Evolutionary conservation across 2,797 vertebrate genomes (phyloP), one percentile per base, ranked within the genome.

Genomic region (Babyrousa celebensis): DNA sequence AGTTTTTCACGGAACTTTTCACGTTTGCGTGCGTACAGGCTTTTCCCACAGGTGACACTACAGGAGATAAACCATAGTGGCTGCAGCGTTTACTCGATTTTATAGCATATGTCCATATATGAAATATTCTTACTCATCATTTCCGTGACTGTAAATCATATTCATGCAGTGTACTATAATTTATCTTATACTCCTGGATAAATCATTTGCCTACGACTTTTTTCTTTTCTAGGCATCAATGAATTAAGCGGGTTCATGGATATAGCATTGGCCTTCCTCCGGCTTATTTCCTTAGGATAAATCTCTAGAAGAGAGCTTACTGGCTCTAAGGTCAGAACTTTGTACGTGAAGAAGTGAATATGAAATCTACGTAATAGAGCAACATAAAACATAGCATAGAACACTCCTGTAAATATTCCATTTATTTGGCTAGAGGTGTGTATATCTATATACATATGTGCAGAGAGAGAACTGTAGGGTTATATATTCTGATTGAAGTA

Each of bases 141-240:
- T 58, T 78, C 91, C 85, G 80, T 86, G 56, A 79, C 21, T 18
- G 1, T 4, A 93, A 88, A 78, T 87, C 23, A 89, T 75, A 48
- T 63, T 87, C 74, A 62, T 23, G 62, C 89, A 52, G 72, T 63
- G 72, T 63, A 3, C 12, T 48, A n/a, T 71, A 21, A 56, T 90
- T 67, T 85, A 91, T 68, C 96, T 93, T 25, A 65, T 89, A 79
- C 23, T 75, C 54, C 1, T 63, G 9, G 0, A 43, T 58, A 91
- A 88, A 74, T 2, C 62, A 86, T 87, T 89, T 89, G 5, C 63
- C 40, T 36, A 56, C 5, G 83, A 85, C 2, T 23, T 75, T 68
- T 86, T 79, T 27, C 54, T 88, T 56, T 56, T 75, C 58, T 1
- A 89, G 18, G 10, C 52, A 86, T 36, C 52, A 3, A 27, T 79